A percentile compares a stretch with the other conserved stretches of the same genome.
Conservation (phyloP, 2,888 invertebrate genomes). For the Drymonia ruficornis region DNA sequence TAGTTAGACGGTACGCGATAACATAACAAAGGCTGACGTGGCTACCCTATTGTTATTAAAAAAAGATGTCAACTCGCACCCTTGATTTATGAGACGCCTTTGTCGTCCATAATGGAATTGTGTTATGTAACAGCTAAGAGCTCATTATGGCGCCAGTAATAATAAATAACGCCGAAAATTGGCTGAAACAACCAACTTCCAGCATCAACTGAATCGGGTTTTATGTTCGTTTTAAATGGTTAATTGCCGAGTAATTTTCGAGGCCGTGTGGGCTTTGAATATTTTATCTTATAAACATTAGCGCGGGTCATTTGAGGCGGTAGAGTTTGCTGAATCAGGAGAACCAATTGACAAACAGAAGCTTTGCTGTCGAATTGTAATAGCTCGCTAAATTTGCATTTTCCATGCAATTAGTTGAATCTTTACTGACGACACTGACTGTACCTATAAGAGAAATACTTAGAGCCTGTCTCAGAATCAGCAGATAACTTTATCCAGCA, state of each 20-base stretch:
- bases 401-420: not conserved
- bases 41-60: slow-evolving; percentile 66
- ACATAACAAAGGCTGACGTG: slow-evolving; percentile 49
- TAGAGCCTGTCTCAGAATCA: too few relatives aligned
- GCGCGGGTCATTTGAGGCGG: not conserved
- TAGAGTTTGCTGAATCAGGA: slow-evolving; percentile 8
- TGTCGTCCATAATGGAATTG: slow-evolving; percentile 60
- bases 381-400: not conserved
- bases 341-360: slow-evolving; percentile 20
- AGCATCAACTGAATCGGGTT: slow-evolving; percentile 18
- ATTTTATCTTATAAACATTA: slow-evolving; percentile 22
- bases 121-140: slow-evolving; percentile 62
- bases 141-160: slow-evolving; percentile 59
- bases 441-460: not conserved
- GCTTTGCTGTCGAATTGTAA: not conserved
- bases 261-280: slow-evolving; percentile 10
- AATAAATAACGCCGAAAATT: slow-evolving; percentile 54
- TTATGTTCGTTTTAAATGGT: slow-evolving; percentile 34
- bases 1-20: slow-evolving; percentile 25
- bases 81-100: slow-evolving; percentile 67
- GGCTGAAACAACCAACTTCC: slow-evolving; percentile 35
- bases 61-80: slow-evolving; percentile 65
- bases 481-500: too few relatives aligned
- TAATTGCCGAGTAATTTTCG: slow-evolving; percentile 26
- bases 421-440: not conserved